Evolutionary conservation across 2,797 vertebrate genomes (phyloP).

Genomic region (Poecilia velifera): DNA sequence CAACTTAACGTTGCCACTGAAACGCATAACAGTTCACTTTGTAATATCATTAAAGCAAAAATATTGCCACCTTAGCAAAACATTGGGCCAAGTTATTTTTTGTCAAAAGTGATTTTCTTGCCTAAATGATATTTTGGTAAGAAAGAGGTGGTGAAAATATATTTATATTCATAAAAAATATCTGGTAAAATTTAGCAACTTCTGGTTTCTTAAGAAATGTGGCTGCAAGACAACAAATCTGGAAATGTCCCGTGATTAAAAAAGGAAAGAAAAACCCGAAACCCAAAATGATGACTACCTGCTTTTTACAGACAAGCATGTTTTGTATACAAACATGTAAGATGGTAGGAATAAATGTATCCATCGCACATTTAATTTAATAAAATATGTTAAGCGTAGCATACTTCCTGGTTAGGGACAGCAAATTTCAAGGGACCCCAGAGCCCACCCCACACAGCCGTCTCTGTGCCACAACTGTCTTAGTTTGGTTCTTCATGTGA

Average conservation of each 20-base stretch:
- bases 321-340: background rate
- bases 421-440: background rate
- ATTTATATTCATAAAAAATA: too few relatives aligned
- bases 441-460: background rate
- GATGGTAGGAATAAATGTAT: background rate
- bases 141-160: too few relatives aligned
- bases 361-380: background rate
- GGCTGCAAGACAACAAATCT: slow-evolving; percentile 3
- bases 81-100: too few relatives aligned
- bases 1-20: background rate
- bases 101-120: too few relatives aligned
- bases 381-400: background rate
- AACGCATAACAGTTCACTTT: slow-evolving; percentile 18
- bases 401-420: background rate
- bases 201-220: slow-evolving; percentile 9
- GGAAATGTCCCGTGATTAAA: slow-evolving; percentile 7
- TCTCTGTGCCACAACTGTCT: background rate
- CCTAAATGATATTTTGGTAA: too few relatives aligned
- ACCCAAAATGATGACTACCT: background rate
- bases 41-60: background rate
- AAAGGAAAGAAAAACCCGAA: background rate
- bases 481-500: background rate
- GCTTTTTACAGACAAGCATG: background rate
- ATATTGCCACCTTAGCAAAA: too few relatives aligned
- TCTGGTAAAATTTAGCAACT: background rate